phyloP scores from a whole-genome alignment of 2,797 vertebrate species.

The Manis javanica region DNA sequence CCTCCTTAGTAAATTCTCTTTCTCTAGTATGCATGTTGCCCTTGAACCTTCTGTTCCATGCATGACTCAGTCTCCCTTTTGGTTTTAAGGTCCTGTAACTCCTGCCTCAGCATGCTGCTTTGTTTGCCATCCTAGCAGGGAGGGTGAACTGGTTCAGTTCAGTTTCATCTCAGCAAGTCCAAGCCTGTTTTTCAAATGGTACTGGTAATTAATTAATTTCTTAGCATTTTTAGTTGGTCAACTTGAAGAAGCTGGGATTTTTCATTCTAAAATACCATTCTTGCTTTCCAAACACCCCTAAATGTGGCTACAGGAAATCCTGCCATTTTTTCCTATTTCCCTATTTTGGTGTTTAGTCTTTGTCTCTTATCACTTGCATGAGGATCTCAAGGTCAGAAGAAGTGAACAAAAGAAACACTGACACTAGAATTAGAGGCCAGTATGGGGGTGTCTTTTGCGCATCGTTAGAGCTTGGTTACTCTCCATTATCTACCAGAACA shows the following conservation, averaged over 20 bases:
- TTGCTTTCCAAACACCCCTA: constrained; percentile 30
- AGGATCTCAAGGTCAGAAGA: background rate
- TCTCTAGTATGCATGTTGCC: background rate
- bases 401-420: background rate
- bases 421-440: background rate
- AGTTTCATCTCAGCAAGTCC: constrained; percentile 70
- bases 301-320: constrained; percentile 14
- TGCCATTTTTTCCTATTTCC: constrained; percentile 31
- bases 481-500: background rate
- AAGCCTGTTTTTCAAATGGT: constrained; percentile 68
- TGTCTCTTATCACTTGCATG: background rate
- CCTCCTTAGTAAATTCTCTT: constrained; percentile 37
- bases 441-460: background rate
- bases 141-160: constrained; percentile 76
- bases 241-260: constrained; percentile 16
- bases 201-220: constrained; percentile 53
- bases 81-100: constrained; percentile 66
- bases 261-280: constrained; percentile 50
- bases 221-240: constrained; percentile 51
- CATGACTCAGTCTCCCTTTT: constrained; percentile 74
- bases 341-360: background rate
- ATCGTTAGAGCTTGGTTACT: background rate
- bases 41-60: constrained; percentile 3
- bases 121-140: constrained; percentile 67
- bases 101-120: constrained; percentile 73